Evolutionary conservation across 2,113 vertebrate species (phyloP).

Genomic region (Eretmochelys imbricata): DNA sequence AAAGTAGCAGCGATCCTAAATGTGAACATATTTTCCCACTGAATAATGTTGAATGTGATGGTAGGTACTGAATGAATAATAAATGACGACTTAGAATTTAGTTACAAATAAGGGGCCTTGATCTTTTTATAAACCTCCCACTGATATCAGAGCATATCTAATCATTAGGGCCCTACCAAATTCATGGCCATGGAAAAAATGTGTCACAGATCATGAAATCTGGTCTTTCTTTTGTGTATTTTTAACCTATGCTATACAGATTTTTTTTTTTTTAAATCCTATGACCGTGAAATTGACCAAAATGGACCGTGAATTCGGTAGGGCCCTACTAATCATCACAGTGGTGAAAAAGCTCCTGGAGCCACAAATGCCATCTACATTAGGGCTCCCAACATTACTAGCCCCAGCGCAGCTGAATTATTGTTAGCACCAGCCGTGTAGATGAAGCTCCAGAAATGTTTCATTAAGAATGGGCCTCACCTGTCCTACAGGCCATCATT

Average conservation of each 20-base stretch:
- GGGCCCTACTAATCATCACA: not conserved
- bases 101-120: not conserved
- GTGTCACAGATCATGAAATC: too few relatives aligned
- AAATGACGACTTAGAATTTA: not conserved
- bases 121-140: not conserved
- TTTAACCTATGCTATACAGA: too few relatives aligned
- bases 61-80: not conserved
- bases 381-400: not conserved
- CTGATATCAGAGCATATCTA: not conserved
- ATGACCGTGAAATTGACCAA: too few relatives aligned
- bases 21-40: not conserved
- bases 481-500: not conserved
- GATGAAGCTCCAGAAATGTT: not conserved
- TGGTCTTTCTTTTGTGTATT: too few relatives aligned
- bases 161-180: not conserved
- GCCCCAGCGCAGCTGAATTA: not conserved
- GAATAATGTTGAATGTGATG: not conserved
- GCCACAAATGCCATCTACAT: not conserved
- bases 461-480: not conserved
- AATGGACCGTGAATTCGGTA: too few relatives aligned
- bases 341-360: not conserved
- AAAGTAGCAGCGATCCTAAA: not conserved
- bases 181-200: too few relatives aligned
- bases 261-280: too few relatives aligned
- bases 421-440: not conserved